Evolutionary conservation across 2,113 vertebrate species (phyloP).

Genomic region (Theristicus caerulescens): DNA sequence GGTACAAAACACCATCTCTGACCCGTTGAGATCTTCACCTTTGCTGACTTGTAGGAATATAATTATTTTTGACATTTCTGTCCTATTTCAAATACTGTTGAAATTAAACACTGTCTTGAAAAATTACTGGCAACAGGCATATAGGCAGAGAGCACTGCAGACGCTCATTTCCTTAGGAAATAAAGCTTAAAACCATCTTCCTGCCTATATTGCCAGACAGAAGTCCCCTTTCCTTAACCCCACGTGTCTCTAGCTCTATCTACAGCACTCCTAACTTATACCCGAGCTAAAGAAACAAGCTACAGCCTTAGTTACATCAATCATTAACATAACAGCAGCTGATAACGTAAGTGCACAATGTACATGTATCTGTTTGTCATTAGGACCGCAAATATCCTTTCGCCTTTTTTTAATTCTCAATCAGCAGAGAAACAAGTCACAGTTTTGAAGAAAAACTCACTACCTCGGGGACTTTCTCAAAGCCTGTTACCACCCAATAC

Average conservation of each 20-base stretch:
- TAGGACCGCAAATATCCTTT: not conserved
- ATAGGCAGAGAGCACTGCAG: not conserved
- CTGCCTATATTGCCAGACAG: not conserved
- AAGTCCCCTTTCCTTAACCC: not conserved
- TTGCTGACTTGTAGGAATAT: not conserved
- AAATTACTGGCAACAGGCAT: not conserved
- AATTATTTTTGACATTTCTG: not conserved
- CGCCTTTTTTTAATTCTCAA: not conserved
- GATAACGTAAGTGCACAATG: not conserved
- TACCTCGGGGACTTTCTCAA: not conserved
- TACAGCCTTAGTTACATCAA: not conserved
- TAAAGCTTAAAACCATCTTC: not conserved
- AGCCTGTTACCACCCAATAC: not conserved
- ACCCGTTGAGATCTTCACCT: not conserved
- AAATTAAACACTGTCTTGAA: not conserved
- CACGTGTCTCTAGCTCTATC: not conserved
- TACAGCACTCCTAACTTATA: not conserved
- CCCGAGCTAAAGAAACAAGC: not conserved
- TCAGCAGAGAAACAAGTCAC: not conserved
- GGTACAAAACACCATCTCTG: not conserved
- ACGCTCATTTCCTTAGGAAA: not conserved
- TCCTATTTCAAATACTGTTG: not conserved
- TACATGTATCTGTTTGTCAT: not conserved
- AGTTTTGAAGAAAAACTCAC: not conserved
- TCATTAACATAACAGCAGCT: not conserved